Conservation (phyloP, 2,113 vertebrate genomes). For the Phycodurus eques region DNA sequence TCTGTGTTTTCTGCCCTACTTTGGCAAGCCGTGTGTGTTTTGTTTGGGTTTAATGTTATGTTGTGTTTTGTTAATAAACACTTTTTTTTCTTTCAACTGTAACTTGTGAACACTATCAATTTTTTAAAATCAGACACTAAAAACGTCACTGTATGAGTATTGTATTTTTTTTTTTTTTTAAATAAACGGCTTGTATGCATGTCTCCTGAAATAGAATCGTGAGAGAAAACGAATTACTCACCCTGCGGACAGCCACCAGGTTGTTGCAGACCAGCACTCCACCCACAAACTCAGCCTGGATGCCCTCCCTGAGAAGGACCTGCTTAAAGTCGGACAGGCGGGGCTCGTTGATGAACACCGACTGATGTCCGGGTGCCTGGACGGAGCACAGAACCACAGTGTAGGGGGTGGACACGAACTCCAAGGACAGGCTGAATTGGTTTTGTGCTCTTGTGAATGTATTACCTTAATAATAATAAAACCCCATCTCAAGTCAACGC, state of each 20-base stretch:
- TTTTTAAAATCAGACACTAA: background rate
- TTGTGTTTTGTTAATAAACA: background rate
- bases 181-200: no score
- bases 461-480: background rate
- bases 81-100: background rate
- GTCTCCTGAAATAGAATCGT: background rate
- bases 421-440: slow-evolving; percentile 4
- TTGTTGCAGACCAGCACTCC: slow-evolving; percentile 98
- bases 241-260: slow-evolving; percentile 95
- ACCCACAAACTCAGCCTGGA: slow-evolving; percentile 97
- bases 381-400: slow-evolving; percentile 2
- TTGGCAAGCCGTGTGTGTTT: slow-evolving; percentile 7
- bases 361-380: slow-evolving; percentile 92
- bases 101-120: background rate
- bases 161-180: background rate
- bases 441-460: background rate
- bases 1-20: slow-evolving; percentile 18
- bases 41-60: slow-evolving; percentile 19
- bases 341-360: slow-evolving; percentile 98
- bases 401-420: background rate
- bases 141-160: background rate
- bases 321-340: slow-evolving; percentile 98
- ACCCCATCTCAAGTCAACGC: background rate
- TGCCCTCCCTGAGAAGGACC: slow-evolving; percentile 92
- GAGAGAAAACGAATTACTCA: slow-evolving; percentile 63